These are phyloP conservation scores for Premnoplex brunnescens DNA, from an alignment of 2,797 vertebrate species.

Conservation along the genomic window DNA sequence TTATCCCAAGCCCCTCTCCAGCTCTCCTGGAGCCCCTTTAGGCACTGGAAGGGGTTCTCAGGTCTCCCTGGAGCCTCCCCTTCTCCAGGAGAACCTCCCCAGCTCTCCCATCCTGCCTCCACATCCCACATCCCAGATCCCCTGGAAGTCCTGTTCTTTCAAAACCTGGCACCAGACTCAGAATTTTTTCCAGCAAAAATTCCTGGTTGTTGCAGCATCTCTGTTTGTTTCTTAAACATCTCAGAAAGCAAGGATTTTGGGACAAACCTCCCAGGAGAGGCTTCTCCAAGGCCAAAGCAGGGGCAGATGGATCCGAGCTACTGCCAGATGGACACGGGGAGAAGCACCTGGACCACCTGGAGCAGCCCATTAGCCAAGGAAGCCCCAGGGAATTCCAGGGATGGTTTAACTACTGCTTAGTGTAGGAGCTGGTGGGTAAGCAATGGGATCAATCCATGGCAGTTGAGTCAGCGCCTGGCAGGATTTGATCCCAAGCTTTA, in stretches of 20 bases:
- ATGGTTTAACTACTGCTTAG: slow-evolving; percentile 8
- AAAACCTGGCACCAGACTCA: not conserved
- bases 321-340: not conserved
- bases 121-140: not conserved
- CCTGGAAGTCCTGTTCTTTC: not conserved
- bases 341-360: slow-evolving; percentile 36
- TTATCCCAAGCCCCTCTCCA: not conserved
- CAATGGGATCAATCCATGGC: not conserved
- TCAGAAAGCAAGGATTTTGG: too few relatives aligned
- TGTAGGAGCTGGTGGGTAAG: slow-evolving; percentile 1
- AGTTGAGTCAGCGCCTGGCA: not conserved
- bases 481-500: not conserved
- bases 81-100: not conserved
- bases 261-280: too few relatives aligned
- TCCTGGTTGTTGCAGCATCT: too few relatives aligned
- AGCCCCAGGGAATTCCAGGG: not conserved
- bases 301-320: slow-evolving; percentile 2
- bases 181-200: not conserved
- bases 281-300: not conserved
- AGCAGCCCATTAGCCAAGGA: not conserved
- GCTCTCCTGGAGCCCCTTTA: not conserved
- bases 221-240: too few relatives aligned
- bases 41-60: not conserved
- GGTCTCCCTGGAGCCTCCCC: not conserved
- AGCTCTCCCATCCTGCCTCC: not conserved